Conservation (phyloP, 2,888 invertebrate genomes). For the Allophyes oxyacanthae region DNA sequence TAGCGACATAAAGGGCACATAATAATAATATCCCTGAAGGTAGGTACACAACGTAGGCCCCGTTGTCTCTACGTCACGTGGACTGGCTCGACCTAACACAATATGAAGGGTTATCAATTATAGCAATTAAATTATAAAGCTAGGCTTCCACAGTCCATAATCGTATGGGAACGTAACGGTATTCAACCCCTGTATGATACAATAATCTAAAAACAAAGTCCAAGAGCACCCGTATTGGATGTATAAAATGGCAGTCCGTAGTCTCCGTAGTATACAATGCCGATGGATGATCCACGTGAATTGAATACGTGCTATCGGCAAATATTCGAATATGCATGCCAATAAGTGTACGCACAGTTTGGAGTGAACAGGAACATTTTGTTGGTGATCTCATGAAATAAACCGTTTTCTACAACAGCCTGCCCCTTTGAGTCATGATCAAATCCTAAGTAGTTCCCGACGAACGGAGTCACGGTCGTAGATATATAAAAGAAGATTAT, state of each 20-base stretch:
- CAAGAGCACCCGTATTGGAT: too few species aligned
- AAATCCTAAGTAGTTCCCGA: neutral
- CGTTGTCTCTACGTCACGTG: conserved; percentile 26
- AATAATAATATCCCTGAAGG: neutral
- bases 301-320: conserved; percentile 1
- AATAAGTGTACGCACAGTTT: conserved; percentile 19
- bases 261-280: conserved; percentile 21
- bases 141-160: conserved; percentile 1
- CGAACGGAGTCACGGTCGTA: neutral
- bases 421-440: neutral
- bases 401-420: neutral
- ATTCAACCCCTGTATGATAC: too few species aligned
- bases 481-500: conserved; percentile 5
- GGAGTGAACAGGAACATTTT: conserved; percentile 7
- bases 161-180: too few species aligned
- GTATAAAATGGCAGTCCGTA: neutral
- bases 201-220: too few species aligned
- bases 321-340: conserved; percentile 25
- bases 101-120: conserved; percentile 32
- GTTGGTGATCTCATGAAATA: conserved; percentile 8
- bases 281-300: conserved; percentile 26
- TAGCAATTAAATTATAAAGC: conserved; percentile 28
- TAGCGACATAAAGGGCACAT: neutral
- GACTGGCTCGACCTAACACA: conserved; percentile 27
- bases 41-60: conserved; percentile 1